Base-by-base conservation (phyloP, 2,797 vertebrate species). In the Pipistrellus kuhlii region DNA sequence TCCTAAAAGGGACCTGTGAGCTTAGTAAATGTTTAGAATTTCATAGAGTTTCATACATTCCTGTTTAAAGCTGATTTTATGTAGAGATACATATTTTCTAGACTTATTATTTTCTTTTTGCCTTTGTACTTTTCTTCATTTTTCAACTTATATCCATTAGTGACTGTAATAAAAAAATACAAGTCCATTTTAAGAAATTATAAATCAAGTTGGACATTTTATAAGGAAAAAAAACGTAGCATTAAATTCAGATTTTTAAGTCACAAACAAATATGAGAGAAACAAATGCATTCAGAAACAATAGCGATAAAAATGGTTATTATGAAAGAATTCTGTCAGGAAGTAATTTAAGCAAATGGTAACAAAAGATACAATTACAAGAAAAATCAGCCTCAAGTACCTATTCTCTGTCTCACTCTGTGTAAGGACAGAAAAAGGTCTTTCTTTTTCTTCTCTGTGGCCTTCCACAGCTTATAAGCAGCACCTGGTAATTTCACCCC, bases 201-300 rank as follows among this genome's bases (percentile, higher is more conserved):
- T 38, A 87, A 85, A 87, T 88, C 10, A 91, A 77, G 4, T 72
- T 87, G 35, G 8, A 64, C 46, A 85, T 91, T 90, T 90, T 90
- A 93, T 72, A 55, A 90, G 73, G 92, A 6, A 48, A 90, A 48
- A 90, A 85, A 83, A 85, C 32, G 75, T 18, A 18, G 7, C 12
- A 87, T 82, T 88, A 80, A 96, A 91, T 25, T 73, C 77, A 94
- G 27, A 78, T 72, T 90, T 69, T 94, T 83, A 96, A 91, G 35
- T 90, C 73, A 78, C 59, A 96, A 0, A 0, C 59, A 95, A 0
- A 0, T 81, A 32, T 30, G 84, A 88, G 25, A 68, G 38, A 94
- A 95, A 69, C 10, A 30, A 87, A 94, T 77, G 64, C 12, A 84
- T 97, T 97, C 64, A 94, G 93, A 97, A 90, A 44, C 83, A 89